Conservation (phyloP, 1,140 invertebrate genomes). For the Caenorhabditis tropicalis region DNA sequence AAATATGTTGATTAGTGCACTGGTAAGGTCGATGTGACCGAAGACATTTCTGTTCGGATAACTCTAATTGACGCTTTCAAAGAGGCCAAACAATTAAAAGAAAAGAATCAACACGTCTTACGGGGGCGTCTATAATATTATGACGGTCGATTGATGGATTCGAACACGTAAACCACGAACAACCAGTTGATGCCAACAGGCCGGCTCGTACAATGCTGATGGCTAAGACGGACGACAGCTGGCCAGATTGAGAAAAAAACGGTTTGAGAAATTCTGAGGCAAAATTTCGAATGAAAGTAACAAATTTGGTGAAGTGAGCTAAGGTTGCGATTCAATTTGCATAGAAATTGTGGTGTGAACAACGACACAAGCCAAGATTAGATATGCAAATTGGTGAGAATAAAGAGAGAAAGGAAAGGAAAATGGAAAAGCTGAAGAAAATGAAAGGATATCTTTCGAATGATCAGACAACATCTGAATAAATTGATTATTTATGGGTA, state of each 20-base stretch:
- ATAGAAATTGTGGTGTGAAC: background rate
- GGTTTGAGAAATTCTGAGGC: background rate
- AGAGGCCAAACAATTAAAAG: background rate
- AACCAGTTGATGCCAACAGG: constrained; percentile 20
- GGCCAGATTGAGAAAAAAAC: background rate
- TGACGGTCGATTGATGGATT: constrained; percentile 38
- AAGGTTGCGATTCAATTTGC: background rate
- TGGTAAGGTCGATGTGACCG: background rate
- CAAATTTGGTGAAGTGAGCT: background rate
- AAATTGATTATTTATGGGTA: background rate
- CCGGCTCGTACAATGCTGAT: background rate
- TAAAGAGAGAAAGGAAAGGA: background rate
- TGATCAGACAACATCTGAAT: constrained; percentile 5
- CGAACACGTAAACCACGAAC: constrained; percentile 8
- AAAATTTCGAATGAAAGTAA: background rate
- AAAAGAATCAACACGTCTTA: constrained; percentile 22
- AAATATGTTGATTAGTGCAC: constrained; percentile 41
- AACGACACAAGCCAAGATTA: background rate
- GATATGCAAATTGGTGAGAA: background rate
- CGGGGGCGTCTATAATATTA: constrained; percentile 20
- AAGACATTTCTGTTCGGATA: background rate
- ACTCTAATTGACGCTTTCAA: constrained; percentile 15
- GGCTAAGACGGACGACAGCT: background rate
- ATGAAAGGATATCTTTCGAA: background rate
- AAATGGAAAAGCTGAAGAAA: background rate